Evolutionary conservation across 1,140 invertebrate species (phyloP).

Genomic region (Proales similis): DNA sequence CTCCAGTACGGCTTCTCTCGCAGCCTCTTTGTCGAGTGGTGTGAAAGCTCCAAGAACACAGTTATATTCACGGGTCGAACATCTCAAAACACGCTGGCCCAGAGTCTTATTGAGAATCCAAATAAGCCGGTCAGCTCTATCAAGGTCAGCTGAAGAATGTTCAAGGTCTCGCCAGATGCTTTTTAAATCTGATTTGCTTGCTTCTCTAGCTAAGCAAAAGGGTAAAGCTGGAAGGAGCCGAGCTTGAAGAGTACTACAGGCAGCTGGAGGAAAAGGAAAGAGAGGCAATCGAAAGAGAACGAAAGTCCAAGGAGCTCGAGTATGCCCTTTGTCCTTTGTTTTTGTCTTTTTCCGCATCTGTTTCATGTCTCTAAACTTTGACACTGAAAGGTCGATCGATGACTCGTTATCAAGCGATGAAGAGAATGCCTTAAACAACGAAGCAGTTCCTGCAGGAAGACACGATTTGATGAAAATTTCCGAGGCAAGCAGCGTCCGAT

Average conservation of each 20-base stretch:
- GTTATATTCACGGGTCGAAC: constrained; percentile 81
- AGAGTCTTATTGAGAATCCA: constrained; percentile 77
- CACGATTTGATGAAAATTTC: constrained; percentile 35
- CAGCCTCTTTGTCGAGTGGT: constrained; percentile 91
- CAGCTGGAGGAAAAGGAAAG: constrained; percentile 51
- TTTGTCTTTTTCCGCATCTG: too few relatives aligned
- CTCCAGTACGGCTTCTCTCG: constrained; percentile 90
- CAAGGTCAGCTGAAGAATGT: background rate
- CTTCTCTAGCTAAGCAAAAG: constrained; percentile 50
- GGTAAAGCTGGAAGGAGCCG: constrained; percentile 74
- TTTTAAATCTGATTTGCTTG: background rate
- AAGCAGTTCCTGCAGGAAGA: constrained; percentile 8
- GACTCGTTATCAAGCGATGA: constrained; percentile 26
- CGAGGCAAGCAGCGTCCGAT: background rate
- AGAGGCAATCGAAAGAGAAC: constrained; percentile 47
- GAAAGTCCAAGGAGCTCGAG: constrained; percentile 41
- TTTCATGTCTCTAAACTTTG: too few relatives aligned
- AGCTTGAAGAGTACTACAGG: constrained; percentile 77
- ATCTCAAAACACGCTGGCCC: constrained; percentile 64
- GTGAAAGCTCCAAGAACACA: constrained; percentile 80
- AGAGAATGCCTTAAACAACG: background rate
- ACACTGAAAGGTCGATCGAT: constrained; percentile 32
- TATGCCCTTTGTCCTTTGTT: background rate
- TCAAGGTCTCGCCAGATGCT: too few relatives aligned
- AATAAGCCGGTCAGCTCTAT: constrained; percentile 53